phyloP scores from a whole-genome alignment of 2,113 vertebrate genomes.

The Carassius gibelio region DNA sequence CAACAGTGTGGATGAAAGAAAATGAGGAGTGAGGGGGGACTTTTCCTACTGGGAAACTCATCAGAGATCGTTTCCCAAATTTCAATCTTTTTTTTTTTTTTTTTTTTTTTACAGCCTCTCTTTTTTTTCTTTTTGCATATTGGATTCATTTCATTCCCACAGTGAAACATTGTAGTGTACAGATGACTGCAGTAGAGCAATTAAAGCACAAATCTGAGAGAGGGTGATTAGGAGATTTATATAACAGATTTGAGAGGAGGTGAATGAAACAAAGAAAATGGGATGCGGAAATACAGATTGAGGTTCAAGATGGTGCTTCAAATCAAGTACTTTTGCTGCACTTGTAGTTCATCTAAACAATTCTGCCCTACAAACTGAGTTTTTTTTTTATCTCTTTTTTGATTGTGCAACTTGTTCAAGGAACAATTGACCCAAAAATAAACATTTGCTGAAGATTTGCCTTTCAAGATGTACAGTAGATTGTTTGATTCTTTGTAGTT shows the following conservation, averaged over 20 bases:
- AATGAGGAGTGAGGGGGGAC: background rate
- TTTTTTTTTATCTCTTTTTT: background rate
- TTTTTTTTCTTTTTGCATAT: background rate
- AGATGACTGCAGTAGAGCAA: conserved; percentile 4
- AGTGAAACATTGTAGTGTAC: background rate
- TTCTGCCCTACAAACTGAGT: background rate
- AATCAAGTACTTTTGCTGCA: background rate
- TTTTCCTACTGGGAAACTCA: conserved; percentile 24
- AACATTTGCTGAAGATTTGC: background rate
- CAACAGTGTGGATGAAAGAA: background rate
- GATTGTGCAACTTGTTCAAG: background rate
- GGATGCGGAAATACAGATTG: background rate
- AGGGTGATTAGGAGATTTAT: conserved; percentile 19
- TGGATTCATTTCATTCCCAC: conserved; percentile 29
- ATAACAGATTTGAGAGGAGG: conserved; percentile 22
- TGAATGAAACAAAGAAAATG: conserved; percentile 5
- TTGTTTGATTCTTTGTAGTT: background rate
- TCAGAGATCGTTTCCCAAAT: conserved; percentile 22
- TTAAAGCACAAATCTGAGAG: conserved; percentile 20
- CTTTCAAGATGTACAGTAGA: background rate
- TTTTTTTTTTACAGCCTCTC: too few relatives aligned
- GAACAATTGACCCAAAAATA: background rate
- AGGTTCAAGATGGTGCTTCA: background rate
- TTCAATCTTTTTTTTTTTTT: conserved; percentile 16
- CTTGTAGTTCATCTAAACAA: background rate